phyloP scores from a whole-genome alignment of 2,113 vertebrate species.

The Abramis brama region DNA sequence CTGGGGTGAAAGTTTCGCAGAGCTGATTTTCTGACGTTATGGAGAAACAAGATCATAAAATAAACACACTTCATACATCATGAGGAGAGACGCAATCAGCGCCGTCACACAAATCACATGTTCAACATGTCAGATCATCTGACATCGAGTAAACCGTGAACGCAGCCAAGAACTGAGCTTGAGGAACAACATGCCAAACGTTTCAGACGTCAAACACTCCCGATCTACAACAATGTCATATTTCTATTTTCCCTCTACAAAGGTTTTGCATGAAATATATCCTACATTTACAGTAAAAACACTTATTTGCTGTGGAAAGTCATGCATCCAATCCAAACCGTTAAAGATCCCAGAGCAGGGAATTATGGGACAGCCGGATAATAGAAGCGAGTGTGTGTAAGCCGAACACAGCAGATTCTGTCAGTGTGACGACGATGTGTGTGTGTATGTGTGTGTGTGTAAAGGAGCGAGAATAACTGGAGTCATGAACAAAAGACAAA shows the following conservation, averaged over 20 bases:
- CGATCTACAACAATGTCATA: not conserved
- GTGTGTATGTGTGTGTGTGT: not conserved
- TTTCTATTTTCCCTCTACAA: not conserved
- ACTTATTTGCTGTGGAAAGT: not conserved
- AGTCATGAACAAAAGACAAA: fast-evolving
- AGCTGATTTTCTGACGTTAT: not conserved
- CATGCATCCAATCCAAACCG: not conserved
- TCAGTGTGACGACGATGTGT: conserved; percentile 5
- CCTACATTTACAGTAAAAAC: not conserved
- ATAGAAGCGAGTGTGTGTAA: not conserved
- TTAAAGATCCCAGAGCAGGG: not conserved
- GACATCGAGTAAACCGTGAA: not conserved
- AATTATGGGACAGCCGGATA: not conserved
- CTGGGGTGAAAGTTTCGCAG: not conserved
- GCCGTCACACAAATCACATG: not conserved
- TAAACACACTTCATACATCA: not conserved
- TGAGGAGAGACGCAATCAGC: too few relatives aligned
- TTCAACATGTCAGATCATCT: not conserved
- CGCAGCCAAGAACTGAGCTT: not conserved
- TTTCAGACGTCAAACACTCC: not conserved
- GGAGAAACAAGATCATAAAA: not conserved
- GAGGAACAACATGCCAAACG: not conserved
- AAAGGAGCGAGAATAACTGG: not conserved
- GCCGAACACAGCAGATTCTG: conserved; percentile 5
- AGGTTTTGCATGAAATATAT: not conserved